Percentiles rank a stretch among this genome's conserved stretches.
These are phyloP conservation scores for Vidua macroura DNA, from an alignment of 2,113 vertebrate genomes.

Conservation along the genomic window DNA sequence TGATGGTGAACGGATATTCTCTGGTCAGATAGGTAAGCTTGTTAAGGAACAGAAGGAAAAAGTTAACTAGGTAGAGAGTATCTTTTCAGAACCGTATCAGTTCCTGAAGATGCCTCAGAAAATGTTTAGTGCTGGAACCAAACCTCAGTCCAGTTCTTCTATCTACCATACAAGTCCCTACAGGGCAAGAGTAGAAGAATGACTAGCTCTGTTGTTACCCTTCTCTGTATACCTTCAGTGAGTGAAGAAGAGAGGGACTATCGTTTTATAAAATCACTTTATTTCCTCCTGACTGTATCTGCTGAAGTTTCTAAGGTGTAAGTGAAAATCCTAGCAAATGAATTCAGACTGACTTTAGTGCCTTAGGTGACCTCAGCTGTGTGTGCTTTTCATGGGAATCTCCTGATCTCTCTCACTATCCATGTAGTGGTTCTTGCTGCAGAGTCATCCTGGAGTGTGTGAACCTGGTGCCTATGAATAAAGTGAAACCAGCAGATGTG, in stretches of 20 bases:
- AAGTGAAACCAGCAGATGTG: neutral
- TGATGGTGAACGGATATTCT: neutral
- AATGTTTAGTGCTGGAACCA: neutral
- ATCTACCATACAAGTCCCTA: neutral
- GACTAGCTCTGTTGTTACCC: neutral
- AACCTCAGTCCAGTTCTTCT: neutral
- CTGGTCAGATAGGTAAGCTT: neutral
- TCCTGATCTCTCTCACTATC: neutral
- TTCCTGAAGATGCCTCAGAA: neutral
- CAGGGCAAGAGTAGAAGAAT: neutral
- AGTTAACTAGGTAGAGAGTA: neutral
- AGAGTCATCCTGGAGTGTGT: neutral
- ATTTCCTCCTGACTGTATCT: neutral
- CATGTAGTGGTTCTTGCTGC: neutral
- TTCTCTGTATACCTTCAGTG: neutral
- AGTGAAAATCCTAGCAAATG: neutral
- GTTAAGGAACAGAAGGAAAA: neutral
- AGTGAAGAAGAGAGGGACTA: neutral
- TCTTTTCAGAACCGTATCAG: neutral
- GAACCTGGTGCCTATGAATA: neutral
- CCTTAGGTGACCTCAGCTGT: neutral
- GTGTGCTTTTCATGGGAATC: neutral
- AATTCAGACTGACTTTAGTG: neutral
- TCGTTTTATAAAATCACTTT: neutral
- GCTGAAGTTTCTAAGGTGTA: neutral